Base-by-base conservation (phyloP, 2,888 invertebrate genomes). In the Chrysolina haemoptera region DNA sequence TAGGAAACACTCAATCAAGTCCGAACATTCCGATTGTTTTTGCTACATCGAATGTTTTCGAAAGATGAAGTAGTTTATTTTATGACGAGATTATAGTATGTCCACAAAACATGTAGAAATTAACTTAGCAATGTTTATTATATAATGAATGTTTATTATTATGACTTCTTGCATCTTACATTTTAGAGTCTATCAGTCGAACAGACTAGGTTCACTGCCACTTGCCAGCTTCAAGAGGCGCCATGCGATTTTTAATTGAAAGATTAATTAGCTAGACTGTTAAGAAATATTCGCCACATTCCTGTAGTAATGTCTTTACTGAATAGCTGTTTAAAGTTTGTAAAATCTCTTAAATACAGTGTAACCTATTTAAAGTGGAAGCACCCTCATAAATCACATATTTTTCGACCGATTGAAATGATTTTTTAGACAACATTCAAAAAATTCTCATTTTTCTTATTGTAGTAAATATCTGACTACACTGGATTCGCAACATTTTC, bases 1-100 rank as follows among this genome's bases (percentile, higher is more conserved):
- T 70, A 41, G 55, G 53, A 70, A 65, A 27, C 53, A 53, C 41
- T 70, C 41, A 63, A 70, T 70, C 62, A 50, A 55, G 22, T 27
- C 6, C 41, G 27, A 68, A 27, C 62, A 68, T 59, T 59, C 46
- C 68, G 10, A 43, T 68, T 53, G 68, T 62, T 62, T 55, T 43
- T 65, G 22, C 46, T 12, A n/a, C 18, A 41, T 59, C 55, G 70
- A 27, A 65, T 70, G 65, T 65, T 65, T 65, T 63, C 16, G 22
- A 16, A 65, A 35, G 41, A 41, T 64, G n/a, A 18, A 43, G 62
- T 41, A 41, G 53, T 62, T 64, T 41, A 16, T 65, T 70, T 70
- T 53, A 65, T 59, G 27, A 66, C 50, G 48, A 53, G 50, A 35
- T 35, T 16, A 20, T 16, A 12, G 12, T 35, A 20, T 20, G 16